Percentiles rank a stretch among this genome's conserved stretches.
Conservation (phyloP, 2,888 invertebrate genomes). For the Itoplectis maculator region DNA sequence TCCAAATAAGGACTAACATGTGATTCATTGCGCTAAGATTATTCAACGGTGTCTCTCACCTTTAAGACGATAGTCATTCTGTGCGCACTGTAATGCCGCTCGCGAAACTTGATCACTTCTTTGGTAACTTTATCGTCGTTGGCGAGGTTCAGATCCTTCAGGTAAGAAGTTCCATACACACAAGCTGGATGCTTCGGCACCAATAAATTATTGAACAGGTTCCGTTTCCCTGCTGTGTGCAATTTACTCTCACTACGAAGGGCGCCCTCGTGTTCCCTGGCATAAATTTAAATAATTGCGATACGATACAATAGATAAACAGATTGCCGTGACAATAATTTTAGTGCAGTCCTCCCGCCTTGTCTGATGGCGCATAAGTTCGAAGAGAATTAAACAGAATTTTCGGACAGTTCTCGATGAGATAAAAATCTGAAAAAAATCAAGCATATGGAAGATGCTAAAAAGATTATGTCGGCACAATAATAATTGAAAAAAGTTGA, state of each 20-base stretch:
- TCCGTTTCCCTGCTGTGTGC: not conserved
- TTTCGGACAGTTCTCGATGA: no score
- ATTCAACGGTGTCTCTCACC: conserved; percentile 83
- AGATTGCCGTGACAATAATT: not conserved
- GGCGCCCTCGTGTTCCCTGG: not conserved
- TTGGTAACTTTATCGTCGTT: conserved; percentile 87
- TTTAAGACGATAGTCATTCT: conserved; percentile 93
- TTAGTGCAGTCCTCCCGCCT: no score
- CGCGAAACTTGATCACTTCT: conserved; percentile 89
- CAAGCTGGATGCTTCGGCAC: not conserved
- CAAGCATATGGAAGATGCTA: no score
- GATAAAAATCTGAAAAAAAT: no score
- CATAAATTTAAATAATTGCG: not conserved
- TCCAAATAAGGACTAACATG: no score
- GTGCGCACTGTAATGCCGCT: conserved; percentile 92
- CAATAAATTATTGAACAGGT: not conserved
- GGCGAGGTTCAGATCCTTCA: not conserved
- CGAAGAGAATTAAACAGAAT: no score
- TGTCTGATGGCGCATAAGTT: no score
- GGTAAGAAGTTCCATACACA: not conserved
- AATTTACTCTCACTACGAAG: not conserved
- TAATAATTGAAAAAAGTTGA: no score
- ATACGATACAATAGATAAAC: not conserved
- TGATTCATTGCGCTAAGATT: no score
- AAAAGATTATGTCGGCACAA: no score